Evolutionary conservation across 2,113 vertebrate species (phyloP), one percentile per base, ranked within the genome.

Genomic region (Sprattus sprattus): DNA sequence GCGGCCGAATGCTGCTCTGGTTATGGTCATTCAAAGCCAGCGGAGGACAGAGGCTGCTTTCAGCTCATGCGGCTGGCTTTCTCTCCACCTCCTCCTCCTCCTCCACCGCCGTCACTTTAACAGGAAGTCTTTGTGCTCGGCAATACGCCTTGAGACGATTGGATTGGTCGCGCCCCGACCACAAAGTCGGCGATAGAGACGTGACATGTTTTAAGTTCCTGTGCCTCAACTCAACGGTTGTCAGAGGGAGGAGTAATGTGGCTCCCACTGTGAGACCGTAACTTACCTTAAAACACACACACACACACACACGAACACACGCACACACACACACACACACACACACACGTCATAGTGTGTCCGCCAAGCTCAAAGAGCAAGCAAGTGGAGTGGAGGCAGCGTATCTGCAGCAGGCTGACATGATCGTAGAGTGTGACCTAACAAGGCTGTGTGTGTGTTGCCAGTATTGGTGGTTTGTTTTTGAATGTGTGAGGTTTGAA

Each of bases 121-220:
- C 64, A 71, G 64, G 64, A 71, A 71, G 64, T 71, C 64, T 71
- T 71, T 71, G 64, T 71, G 64, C 64, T 71, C 64, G 25, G 64
- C 64, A 32, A 25, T 71, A 39, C 64, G 15, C 8, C 25, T 71
- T 7, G 1, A 71, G 28, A 71, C 25, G 64, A 71, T 71, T 71
- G 25, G 64, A 71, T 71, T 71, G 64, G 64, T 71, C 64, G n/a
- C 64, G 64, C 64, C 64, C 64, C 64, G 25, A 32, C 64, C 25
- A 13, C 15, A 3, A 25, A 28, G 64, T 32, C 64, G 25, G 64
- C 64, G 25, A 71, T 28, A 32, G 64, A 32, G 64, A 71, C 64
- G 64, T 71, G 64, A 71, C 32, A 39, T 71, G 64, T 71, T 71
- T 71, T 71, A 71, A 71, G 64, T 71, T 71, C 64, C n/a, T 71